Conservation (phyloP, 2,113 vertebrate genomes). For the Oryzias javanicus region DNA sequence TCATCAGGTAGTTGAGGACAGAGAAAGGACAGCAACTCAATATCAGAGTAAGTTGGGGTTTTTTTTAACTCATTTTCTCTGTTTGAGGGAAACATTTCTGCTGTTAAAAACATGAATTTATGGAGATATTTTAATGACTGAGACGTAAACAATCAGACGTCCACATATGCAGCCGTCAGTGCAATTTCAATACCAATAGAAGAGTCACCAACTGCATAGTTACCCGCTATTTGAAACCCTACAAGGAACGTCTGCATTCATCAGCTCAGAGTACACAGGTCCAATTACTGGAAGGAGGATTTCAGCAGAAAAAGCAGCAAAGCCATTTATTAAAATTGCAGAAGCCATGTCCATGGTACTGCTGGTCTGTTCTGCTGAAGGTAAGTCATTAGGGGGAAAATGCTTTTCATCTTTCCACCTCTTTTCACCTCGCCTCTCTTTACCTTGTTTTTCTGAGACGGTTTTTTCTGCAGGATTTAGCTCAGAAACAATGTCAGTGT, state of each 20-base stretch:
- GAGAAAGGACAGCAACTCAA: slow-evolving; percentile 37
- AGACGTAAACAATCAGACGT: slow-evolving; percentile 19
- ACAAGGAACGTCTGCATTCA: slow-evolving; percentile 80
- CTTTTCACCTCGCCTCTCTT: slow-evolving; percentile 3
- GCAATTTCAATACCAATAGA: slow-evolving; percentile 70
- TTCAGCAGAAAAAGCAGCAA: slow-evolving; percentile 67
- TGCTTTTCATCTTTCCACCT: slow-evolving; percentile 44
- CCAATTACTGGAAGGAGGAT: slow-evolving; percentile 77
- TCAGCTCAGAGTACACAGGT: slow-evolving; percentile 77
- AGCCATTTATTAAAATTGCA: slow-evolving; percentile 70
- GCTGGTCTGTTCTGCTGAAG: slow-evolving; percentile 51
- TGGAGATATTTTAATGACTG: slow-evolving; percentile 5
- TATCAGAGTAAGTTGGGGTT: neutral
- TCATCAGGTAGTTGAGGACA: slow-evolving; percentile 52
- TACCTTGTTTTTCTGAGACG: too few species aligned
- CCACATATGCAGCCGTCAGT: slow-evolving; percentile 67
- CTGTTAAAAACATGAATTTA: slow-evolving; percentile 3
- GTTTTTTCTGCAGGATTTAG: too few species aligned
- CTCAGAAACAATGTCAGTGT: too few species aligned
- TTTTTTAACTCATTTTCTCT: slow-evolving; percentile 4
- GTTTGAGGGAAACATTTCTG: neutral
- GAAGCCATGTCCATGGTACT: slow-evolving; percentile 71
- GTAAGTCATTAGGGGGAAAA: slow-evolving; percentile 46
- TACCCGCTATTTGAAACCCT: slow-evolving; percentile 74
- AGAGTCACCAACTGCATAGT: slow-evolving; percentile 71